Evolutionary conservation across 2,888 invertebrate genomes (phyloP).

Genomic region (Pollenia labialis): DNA sequence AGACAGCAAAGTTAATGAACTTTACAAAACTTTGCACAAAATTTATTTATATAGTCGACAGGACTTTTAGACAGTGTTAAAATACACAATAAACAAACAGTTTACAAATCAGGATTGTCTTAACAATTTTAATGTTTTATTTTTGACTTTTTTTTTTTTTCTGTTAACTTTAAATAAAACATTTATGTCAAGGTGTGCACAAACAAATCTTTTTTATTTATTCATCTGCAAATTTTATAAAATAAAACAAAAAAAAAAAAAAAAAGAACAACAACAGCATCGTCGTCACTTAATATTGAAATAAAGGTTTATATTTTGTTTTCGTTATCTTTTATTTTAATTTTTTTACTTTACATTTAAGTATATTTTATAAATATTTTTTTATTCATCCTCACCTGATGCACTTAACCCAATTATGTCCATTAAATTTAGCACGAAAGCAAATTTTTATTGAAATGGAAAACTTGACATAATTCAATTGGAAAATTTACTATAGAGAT

Average conservation of each 20-base stretch:
- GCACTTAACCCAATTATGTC: constrained; percentile 74
- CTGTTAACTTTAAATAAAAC: background rate
- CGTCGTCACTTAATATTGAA: constrained; percentile 11
- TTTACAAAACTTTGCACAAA: constrained; percentile 9
- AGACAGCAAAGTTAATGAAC: constrained; percentile 36
- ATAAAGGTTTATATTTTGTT: constrained; percentile 19
- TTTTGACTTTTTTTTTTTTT: background rate
- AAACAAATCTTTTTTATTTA: constrained; percentile 38
- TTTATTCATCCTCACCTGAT: constrained; percentile 63
- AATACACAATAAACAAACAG: constrained; percentile 10
- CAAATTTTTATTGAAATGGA: constrained; percentile 73
- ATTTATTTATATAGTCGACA: background rate
- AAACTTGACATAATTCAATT: constrained; percentile 75
- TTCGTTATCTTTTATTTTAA: background rate
- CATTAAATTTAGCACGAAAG: constrained; percentile 74
- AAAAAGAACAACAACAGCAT: constrained; percentile 2
- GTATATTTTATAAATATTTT: constrained; percentile 12
- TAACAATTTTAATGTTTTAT: constrained; percentile 9
- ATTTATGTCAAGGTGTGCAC: constrained; percentile 15
- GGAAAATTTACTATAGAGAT: constrained; percentile 62
- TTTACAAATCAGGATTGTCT: constrained; percentile 37
- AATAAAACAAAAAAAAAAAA: background rate
- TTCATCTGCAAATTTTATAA: constrained; percentile 6
- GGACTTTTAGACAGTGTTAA: background rate
- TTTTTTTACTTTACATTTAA: background rate